phyloP scores from a whole-genome alignment of 2,888 invertebrate genomes.

The Maniola hyperantus region DNA sequence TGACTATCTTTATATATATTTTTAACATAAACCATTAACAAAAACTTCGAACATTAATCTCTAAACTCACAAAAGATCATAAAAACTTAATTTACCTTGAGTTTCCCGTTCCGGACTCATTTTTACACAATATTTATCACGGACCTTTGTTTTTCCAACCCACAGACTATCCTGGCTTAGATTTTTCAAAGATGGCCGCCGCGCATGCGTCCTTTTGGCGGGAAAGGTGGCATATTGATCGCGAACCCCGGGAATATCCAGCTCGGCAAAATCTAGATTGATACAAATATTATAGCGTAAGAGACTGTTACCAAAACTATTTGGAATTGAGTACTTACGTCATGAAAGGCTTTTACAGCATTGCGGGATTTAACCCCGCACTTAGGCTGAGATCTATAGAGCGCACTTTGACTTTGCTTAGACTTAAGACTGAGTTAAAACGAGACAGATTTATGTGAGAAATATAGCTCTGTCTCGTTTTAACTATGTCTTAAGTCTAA shows the following conservation, averaged over 20 bases:
- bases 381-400: no score
- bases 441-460: no score
- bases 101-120: constrained; percentile 66
- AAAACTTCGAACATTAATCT: neutral
- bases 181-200: constrained; percentile 51
- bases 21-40: neutral
- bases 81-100: constrained; percentile 54
- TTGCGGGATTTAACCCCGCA: no score
- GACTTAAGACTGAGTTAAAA: no score
- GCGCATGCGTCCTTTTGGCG: constrained; percentile 53
- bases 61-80: constrained; percentile 5
- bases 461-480: no score
- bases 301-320: neutral
- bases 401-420: no score
- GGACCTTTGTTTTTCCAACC: constrained; percentile 52
- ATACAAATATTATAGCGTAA: constrained; percentile 20
- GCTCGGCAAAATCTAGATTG: constrained; percentile 41
- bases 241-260: constrained; percentile 50
- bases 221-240: constrained; percentile 69
- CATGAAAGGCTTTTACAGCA: no score
- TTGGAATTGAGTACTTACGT: neutral
- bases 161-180: constrained; percentile 45
- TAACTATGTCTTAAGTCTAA: no score
- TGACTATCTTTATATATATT: neutral
- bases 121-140: constrained; percentile 45